Percentiles rank a stretch among this genome's conserved stretches.
These are phyloP conservation scores for Boloria selene DNA, from an alignment of 2,888 invertebrate species.

Conservation along the genomic window DNA sequence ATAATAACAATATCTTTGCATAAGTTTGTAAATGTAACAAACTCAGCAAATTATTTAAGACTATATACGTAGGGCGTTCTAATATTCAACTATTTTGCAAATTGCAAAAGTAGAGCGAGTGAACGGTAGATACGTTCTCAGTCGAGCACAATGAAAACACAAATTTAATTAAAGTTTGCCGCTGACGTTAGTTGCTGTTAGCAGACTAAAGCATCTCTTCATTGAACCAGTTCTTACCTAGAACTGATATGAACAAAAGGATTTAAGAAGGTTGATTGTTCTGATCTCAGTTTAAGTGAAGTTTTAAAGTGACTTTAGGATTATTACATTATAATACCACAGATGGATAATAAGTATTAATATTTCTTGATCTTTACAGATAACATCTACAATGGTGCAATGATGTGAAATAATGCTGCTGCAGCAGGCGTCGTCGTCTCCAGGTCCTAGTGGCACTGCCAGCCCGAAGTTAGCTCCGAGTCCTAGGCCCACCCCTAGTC, in stretches of 20 bases:
- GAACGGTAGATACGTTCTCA: constrained; percentile 22
- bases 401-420: constrained; percentile 78
- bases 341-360: neutral
- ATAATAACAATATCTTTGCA: neutral
- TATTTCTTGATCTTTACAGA: constrained; percentile 53
- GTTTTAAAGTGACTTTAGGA: neutral
- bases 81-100: constrained; percentile 18
- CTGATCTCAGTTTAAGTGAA: neutral
- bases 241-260: constrained; percentile 2
- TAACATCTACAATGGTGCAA: constrained; percentile 62
- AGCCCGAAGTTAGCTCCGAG: constrained; percentile 68
- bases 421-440: constrained; percentile 77
- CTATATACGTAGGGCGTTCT: neutral
- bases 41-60: neutral
- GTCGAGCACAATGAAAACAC: constrained; percentile 29
- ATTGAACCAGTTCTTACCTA: constrained; percentile 18
- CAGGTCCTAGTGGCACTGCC: constrained; percentile 78
- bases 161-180: constrained; percentile 31
- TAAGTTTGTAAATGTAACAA: neutral
- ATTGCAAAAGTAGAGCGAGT: constrained; percentile 20
- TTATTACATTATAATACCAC: neutral
- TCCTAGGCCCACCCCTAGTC: constrained; percentile 61
- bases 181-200: constrained; percentile 26
- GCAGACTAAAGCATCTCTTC: constrained; percentile 19
- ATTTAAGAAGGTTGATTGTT: neutral